Conservation (phyloP, 2,113 vertebrate species). For the Megaceryle torquata region DNA sequence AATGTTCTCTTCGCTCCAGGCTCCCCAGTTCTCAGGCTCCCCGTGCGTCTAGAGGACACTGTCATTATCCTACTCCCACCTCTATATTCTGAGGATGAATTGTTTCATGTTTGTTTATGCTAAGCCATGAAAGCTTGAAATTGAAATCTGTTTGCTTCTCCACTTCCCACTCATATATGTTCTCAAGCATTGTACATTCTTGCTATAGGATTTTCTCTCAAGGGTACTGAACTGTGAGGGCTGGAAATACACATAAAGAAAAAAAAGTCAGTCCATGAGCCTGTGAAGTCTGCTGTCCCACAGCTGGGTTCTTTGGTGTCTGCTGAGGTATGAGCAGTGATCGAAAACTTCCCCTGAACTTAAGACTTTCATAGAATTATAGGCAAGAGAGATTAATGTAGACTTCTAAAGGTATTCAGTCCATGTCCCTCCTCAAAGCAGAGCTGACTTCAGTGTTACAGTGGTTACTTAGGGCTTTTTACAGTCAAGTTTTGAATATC, state of each 20-base stretch:
- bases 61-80: conserved; percentile 1
- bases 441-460: background rate
- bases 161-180: conserved; percentile 30
- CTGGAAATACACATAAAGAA: conserved; percentile 3
- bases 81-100: conserved; percentile 3
- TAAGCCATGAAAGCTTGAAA: conserved; percentile 58
- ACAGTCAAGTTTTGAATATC: background rate
- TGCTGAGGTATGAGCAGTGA: background rate
- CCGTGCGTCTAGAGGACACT: conserved; percentile 24
- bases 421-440: background rate
- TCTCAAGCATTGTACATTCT: conserved; percentile 23
- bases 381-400: background rate
- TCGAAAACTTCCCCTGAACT: background rate
- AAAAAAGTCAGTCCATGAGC: background rate
- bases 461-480: background rate
- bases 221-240: conserved; percentile 3
- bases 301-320: background rate
- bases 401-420: background rate
- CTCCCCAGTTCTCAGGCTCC: conserved; percentile 14
- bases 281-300: background rate
- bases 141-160: conserved; percentile 55
- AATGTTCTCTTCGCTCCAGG: background rate
- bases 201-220: conserved; percentile 25
- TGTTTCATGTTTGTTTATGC: conserved; percentile 57
- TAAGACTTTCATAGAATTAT: background rate